Evolutionary conservation across 2,888 invertebrate species (phyloP).

Genomic region (Amphipoea lucens): DNA sequence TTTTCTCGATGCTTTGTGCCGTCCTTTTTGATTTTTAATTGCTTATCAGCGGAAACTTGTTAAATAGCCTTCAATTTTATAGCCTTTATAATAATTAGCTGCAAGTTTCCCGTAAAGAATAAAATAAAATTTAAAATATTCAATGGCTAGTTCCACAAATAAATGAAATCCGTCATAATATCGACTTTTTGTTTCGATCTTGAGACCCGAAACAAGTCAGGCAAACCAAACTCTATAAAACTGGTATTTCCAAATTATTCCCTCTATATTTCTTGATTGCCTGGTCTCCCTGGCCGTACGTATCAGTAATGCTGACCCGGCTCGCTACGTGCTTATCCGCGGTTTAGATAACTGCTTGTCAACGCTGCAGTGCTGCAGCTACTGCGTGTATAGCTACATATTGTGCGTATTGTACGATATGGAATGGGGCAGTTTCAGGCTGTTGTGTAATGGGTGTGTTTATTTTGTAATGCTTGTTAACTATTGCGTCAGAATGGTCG

Average conservation of each 20-base stretch:
- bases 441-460: conserved; percentile 13
- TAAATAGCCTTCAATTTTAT: no score
- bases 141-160: no score
- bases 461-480: conserved; percentile 1
- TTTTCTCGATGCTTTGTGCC: no score
- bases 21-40: no score
- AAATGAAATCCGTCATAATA: no score
- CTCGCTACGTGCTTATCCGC: conserved; percentile 50
- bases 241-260: background rate
- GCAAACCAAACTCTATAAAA: background rate
- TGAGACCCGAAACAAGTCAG: no score
- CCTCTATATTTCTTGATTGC: background rate
- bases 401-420: conserved; percentile 27
- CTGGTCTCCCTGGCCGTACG: conserved; percentile 19
- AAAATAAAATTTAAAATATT: no score
- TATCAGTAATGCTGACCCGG: conserved; percentile 55
- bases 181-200: no score
- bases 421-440: background rate
- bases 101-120: no score
- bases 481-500: background rate
- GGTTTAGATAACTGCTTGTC: conserved; percentile 58
- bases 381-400: conserved; percentile 5
- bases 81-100: no score
- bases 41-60: no score
- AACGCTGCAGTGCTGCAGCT: conserved; percentile 22